Percentiles rank a stretch among this genome's conserved stretches.
Evolutionary conservation across 2,113 vertebrate species (phyloP).

Genomic region (Silurus meridionalis): DNA sequence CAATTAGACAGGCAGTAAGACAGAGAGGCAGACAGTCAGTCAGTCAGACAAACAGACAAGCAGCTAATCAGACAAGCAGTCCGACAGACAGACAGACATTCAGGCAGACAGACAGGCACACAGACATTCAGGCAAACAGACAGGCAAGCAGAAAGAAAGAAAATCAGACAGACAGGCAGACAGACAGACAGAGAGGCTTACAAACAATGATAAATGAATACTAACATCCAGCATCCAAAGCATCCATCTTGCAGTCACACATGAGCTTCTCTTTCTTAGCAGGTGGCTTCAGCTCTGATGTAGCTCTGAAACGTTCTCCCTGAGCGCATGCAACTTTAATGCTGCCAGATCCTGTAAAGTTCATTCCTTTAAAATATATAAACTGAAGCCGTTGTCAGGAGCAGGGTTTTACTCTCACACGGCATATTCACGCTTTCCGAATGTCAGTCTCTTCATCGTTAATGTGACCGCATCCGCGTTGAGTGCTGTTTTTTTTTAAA

Average conservation of each 20-base stretch:
- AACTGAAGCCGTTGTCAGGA: conserved; percentile 3
- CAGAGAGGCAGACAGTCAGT: not conserved
- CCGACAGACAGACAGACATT: not conserved
- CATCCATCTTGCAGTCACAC: conserved; percentile 1
- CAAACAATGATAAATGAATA: not conserved
- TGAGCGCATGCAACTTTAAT: conserved; percentile 53
- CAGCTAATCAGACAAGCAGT: not conserved
- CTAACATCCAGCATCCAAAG: not conserved
- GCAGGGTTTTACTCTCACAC: not conserved
- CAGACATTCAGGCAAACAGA: not conserved
- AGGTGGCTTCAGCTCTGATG: conserved; percentile 20
- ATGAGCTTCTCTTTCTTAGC: conserved; percentile 19
- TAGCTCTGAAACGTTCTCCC: conserved; percentile 29
- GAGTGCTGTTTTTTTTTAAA: not conserved
- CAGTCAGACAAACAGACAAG: not conserved
- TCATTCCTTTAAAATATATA: conserved; percentile 52
- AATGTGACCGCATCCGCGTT: not conserved
- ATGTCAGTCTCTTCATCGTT: not conserved
- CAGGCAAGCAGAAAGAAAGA: not conserved
- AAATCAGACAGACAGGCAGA: not conserved
- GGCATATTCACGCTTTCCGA: not conserved
- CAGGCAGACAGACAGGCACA: not conserved
- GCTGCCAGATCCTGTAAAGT: conserved; percentile 35
- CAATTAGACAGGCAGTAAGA: not conserved
- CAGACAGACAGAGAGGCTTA: not conserved